Evolutionary conservation across 2,113 vertebrate genomes (phyloP).

Genomic region (Illadopsis cleaveri): DNA sequence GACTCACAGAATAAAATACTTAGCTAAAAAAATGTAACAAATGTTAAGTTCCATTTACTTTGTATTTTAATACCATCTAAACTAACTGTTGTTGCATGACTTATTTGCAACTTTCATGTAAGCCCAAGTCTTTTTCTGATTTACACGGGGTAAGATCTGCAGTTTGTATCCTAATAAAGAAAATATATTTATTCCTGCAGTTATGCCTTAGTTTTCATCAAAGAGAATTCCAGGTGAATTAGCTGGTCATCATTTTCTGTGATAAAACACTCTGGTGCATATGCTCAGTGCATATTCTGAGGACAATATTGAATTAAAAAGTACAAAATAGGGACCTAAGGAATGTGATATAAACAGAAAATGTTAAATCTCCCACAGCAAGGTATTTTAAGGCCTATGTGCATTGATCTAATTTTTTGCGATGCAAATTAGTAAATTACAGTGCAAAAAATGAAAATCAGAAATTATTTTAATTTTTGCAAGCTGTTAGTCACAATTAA

Average conservation of each 20-base stretch:
- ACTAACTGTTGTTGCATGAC: neutral
- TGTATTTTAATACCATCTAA: neutral
- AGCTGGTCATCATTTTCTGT: neutral
- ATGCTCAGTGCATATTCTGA: neutral
- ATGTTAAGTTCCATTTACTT: neutral
- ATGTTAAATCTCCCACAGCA: neutral
- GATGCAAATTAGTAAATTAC: neutral
- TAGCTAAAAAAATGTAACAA: neutral
- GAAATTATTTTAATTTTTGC: neutral
- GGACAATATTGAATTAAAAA: neutral
- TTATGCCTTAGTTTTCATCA: neutral
- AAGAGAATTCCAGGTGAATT: neutral
- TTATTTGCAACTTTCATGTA: neutral
- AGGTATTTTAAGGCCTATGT: neutral
- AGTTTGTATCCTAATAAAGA: neutral
- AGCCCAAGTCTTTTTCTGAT: neutral
- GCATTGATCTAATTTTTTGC: neutral
- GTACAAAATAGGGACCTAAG: neutral
- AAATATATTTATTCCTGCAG: neutral
- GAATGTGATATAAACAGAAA: neutral
- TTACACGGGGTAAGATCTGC: neutral
- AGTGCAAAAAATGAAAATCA: neutral
- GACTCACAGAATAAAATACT: neutral
- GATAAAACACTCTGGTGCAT: neutral
- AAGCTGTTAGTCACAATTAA: neutral